Evolutionary conservation across 1,140 invertebrate genomes (phyloP).

Genomic region (Whitmania pigra): DNA sequence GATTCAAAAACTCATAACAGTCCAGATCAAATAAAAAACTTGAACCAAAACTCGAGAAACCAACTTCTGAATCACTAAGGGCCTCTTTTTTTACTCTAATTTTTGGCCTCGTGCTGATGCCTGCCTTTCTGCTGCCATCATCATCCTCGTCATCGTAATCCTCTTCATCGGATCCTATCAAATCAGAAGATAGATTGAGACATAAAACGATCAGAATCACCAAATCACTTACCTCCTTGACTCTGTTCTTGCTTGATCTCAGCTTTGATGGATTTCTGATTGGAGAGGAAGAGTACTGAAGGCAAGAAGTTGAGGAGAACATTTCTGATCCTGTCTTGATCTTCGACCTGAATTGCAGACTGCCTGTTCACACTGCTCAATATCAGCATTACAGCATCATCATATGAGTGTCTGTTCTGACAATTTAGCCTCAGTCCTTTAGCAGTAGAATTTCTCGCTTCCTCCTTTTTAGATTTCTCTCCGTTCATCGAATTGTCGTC

Average conservation of each 20-base stretch:
- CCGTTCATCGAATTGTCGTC: background rate
- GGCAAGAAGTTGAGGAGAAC: conserved; percentile 80
- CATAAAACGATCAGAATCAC: too few relatives aligned
- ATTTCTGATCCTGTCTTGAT: conserved; percentile 86
- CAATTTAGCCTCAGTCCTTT: conserved; percentile 55
- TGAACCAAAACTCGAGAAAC: too few relatives aligned
- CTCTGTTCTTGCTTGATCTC: too few relatives aligned
- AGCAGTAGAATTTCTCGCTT: background rate
- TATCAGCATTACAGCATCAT: conserved; percentile 85
- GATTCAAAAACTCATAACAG: too few relatives aligned
- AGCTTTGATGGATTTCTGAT: conserved; percentile 31
- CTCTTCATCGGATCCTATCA: conserved; percentile 54
- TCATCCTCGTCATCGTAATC: conserved; percentile 79
- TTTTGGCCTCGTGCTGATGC: too few relatives aligned
- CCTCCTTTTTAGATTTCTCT: background rate
- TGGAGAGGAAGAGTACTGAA: conserved; percentile 77
- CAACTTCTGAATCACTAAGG: too few relatives aligned
- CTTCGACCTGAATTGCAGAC: conserved; percentile 86
- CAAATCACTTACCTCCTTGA: too few relatives aligned
- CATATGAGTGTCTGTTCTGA: conserved; percentile 69
- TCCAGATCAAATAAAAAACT: too few relatives aligned
- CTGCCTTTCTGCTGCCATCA: conserved; percentile 49
- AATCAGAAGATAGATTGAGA: too few relatives aligned
- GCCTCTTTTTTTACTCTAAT: too few relatives aligned
- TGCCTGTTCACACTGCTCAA: conserved; percentile 95